These are phyloP conservation scores for Anableps anableps DNA, from an alignment of 2,797 vertebrate species.

Conservation along the genomic window DNA sequence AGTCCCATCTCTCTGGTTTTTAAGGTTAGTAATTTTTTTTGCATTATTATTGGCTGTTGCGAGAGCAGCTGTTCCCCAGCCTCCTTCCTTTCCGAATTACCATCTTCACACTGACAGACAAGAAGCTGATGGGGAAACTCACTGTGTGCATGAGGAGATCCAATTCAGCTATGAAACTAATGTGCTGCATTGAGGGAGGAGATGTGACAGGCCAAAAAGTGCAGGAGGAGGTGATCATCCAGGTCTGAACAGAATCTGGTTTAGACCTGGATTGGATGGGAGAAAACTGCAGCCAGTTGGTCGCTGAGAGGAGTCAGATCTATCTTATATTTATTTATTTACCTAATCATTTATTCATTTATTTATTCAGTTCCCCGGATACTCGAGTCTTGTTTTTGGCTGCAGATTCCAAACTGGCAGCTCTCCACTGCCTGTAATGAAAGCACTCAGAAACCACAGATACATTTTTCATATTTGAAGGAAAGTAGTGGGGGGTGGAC, in stretches of 20 bases:
- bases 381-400: conserved; percentile 56
- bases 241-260: conserved; percentile 30
- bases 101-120: conserved; percentile 81
- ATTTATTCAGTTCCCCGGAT: conserved; percentile 56
- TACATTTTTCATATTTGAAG: conserved; percentile 46
- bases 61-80: conserved; percentile 85
- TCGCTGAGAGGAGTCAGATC: background rate
- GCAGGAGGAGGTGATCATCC: conserved; percentile 9
- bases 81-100: conserved; percentile 80
- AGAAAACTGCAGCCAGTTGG: background rate
- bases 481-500: conserved; percentile 38
- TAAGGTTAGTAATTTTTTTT: conserved; percentile 78
- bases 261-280: conserved; percentile 2
- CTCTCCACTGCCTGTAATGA: conserved; percentile 49
- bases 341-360: conserved; percentile 54
- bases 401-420: conserved; percentile 63
- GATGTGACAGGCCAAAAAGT: conserved; percentile 41
- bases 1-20: conserved; percentile 74
- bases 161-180: conserved; percentile 79
- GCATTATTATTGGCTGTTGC: conserved; percentile 85
- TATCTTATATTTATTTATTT: conserved; percentile 54
- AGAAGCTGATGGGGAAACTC: conserved; percentile 74
- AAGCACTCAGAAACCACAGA: conserved; percentile 50
- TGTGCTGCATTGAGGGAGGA: conserved; percentile 71
- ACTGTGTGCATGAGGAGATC: conserved; percentile 79